Evolutionary conservation across 2,888 invertebrate species (phyloP), one percentile per base, ranked within the genome.

Genomic region (Harmothoe impar): DNA sequence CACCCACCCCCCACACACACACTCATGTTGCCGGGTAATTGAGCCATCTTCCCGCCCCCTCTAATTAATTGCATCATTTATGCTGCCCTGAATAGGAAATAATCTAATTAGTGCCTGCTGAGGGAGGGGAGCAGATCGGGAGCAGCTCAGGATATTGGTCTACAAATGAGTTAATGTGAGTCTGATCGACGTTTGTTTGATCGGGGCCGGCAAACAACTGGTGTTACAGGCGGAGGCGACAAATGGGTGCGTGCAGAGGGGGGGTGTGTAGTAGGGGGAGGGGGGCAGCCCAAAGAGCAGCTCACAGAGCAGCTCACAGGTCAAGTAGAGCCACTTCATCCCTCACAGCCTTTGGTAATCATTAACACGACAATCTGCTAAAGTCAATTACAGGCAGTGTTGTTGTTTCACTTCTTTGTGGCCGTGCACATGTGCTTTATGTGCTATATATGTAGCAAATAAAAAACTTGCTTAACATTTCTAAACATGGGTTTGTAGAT

Each of bases 21-120:
- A 43, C 52, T 25, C 86, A 29, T 86, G 86, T 56, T 31, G 54
- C n/a, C 54, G 29, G 29, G 86, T 86, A 86, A 86, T 86, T 29
- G 56, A 56, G 56, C 56, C 52, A 56, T 31, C 86, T 54, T 54
- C 17, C 56, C 86, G 25, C 52, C 54, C 52, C 54, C 52, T 54
- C 54, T 86, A 86, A 86, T 86, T 86, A 86, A 86, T 86, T 86
- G 86, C 86, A 86, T 86, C 86, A 86, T 86, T 86, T 86, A 86
- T 86, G 86, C 54, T 52, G 29, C 86, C 33, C 25, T 86, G 86
- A 54, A 86, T 86, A 54, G 86, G 86, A 86, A 54, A 54, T 86
- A 86, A 86, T 86, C 86, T 86, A 86, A 86, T 86, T 86, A 86
- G 86, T 43, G 84, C 25, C 52, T 23, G 31, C 29, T 29, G 86